Percentiles rank a stretch among this genome's conserved stretches.
Conservation (phyloP, 1,140 invertebrate genomes). For the Mactra quadrangularis region DNA sequence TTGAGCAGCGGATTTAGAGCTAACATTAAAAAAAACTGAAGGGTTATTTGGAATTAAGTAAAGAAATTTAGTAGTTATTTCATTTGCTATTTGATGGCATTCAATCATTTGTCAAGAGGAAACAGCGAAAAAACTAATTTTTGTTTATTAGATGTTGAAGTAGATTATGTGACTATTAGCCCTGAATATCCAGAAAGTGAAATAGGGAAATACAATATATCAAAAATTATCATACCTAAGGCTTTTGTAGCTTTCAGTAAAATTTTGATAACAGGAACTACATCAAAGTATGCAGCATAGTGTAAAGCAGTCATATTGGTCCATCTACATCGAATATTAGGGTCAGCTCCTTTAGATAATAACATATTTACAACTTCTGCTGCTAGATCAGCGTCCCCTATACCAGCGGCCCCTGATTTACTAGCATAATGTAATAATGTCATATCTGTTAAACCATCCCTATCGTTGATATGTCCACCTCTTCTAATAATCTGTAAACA, state of each 20-base stretch:
- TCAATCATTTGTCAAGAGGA: too few relatives aligned
- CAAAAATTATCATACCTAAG: constrained; percentile 71
- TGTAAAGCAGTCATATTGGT: constrained; percentile 86
- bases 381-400: constrained; percentile 84
- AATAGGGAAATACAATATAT: too few relatives aligned
- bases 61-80: too few relatives aligned
- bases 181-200: too few relatives aligned
- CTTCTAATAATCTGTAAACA: constrained; percentile 83
- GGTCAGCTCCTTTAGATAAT: constrained; percentile 84
- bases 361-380: constrained; percentile 79
- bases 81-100: too few relatives aligned
- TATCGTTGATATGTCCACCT: constrained; percentile 85
- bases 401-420: constrained; percentile 85
- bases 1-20: too few relatives aligned
- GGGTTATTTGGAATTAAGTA: too few relatives aligned
- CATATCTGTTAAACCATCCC: constrained; percentile 87
- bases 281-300: constrained; percentile 86
- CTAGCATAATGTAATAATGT: constrained; percentile 86
- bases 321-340: constrained; percentile 85
- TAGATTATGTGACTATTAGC: too few relatives aligned
- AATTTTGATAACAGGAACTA: constrained; percentile 84
- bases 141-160: too few relatives aligned
- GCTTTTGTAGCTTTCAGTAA: constrained; percentile 82
- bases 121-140: too few relatives aligned
- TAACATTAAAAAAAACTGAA: too few relatives aligned